Base-by-base conservation (phyloP, 2,888 invertebrate species). In the Microchrysa polita region DNA sequence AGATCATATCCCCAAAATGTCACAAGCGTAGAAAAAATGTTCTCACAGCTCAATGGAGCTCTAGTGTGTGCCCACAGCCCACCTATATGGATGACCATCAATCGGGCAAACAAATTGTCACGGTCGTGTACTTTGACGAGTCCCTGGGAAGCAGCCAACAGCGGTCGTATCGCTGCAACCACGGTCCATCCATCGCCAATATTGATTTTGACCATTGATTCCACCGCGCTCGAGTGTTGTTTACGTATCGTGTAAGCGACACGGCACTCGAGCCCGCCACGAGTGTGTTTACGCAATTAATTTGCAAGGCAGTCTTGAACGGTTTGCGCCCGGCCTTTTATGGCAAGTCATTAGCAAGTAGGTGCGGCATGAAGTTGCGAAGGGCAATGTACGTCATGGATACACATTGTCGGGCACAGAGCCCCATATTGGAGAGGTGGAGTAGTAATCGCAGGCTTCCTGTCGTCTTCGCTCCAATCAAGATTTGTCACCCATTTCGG, bases 251-350 rank as follows among this genome's bases (percentile, higher is more conserved):
- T 40, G 57, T 20, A 57, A 69, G 16, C 16, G 27, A 34, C 65
- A 34, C 48, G 14, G 22, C 48, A 23, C 65, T 23, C 34, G 55
- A 34, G 42, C 52, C 18, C 18, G 2, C 27, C 4, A 34, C 4
- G 7, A 34, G 27, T 5, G 27, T 69, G 57, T 69, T 69, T 69
- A 57, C 55, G 55, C 69, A 69, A 69, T 57, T 40, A 57, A 69
- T 69, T 69, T 10, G 69, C 55, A 57, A 69, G 23, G 65, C 23
- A 2, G 65, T 48, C 65, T 48, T n/a, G n/a, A n/a, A n/a, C n/a
- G 22, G 57, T 20, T 10, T 18, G 55, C 40, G 40, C 27, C 18
- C 20, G 12, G 20, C 69, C 69, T 57, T 55, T 55, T 57, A 55
- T n/a, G 69, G 55, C 20, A 20, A 22, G 12, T 7, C 65, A 22